These are phyloP conservation scores for Malurus splendens DNA, from an alignment of 2,797 vertebrate species.

Conservation along the genomic window DNA sequence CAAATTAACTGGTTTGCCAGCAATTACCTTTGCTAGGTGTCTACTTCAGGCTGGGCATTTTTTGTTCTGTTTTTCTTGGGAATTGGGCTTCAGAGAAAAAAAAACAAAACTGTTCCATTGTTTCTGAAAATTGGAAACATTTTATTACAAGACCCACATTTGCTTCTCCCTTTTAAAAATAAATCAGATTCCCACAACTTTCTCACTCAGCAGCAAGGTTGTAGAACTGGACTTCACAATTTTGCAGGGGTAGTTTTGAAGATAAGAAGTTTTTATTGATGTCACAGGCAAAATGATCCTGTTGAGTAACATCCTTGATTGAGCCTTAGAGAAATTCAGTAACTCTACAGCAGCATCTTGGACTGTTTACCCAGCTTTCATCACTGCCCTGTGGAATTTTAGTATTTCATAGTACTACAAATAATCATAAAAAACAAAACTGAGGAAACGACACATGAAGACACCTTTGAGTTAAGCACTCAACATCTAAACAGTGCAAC, in stretches of 20 bases:
- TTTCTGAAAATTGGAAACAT: not conserved
- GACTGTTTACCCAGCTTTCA: not conserved
- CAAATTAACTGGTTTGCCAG: not conserved
- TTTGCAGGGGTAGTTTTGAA: not conserved
- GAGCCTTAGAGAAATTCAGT: not conserved
- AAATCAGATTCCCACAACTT: not conserved
- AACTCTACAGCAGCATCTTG: not conserved
- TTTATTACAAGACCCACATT: not conserved
- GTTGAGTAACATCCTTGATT: not conserved
- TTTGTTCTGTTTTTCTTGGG: not conserved
- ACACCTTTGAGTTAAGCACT: not conserved
- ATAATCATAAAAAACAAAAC: not conserved
- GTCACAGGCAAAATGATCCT: not conserved
- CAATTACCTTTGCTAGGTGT: not conserved
- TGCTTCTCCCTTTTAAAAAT: not conserved
- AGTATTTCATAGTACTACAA: not conserved
- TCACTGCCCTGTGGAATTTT: not conserved
- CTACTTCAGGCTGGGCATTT: not conserved
- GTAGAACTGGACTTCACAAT: not conserved
- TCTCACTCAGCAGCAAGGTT: not conserved
- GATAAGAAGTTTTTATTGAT: not conserved
- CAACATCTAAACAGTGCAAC: not conserved
- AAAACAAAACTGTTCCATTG: not conserved
- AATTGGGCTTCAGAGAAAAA: not conserved
- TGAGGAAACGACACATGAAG: not conserved